These are phyloP conservation scores for Halocynthia aurantium DNA, from an alignment of 23 tunicate species.

Conservation along the genomic window DNA sequence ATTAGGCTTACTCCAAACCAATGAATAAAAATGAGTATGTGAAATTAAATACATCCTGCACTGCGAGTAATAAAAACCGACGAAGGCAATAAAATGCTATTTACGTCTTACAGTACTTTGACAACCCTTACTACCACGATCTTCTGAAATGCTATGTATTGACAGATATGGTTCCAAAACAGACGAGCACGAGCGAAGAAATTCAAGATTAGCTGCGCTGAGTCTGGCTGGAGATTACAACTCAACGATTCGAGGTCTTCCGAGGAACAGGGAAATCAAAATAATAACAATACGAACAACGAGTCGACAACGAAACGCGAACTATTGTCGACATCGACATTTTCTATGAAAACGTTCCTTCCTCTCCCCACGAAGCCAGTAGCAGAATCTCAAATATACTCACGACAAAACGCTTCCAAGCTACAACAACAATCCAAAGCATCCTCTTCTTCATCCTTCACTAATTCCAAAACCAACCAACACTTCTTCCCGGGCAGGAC, in stretches of 20 bases:
- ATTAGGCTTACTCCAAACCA: too few species aligned
- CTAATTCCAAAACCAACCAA: too few species aligned
- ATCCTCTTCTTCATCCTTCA: too few species aligned
- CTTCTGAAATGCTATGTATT: background rate
- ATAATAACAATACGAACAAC: conserved; percentile 18
- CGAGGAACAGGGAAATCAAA: conserved; percentile 16
- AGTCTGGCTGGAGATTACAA: conserved; percentile 6
- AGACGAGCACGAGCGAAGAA: conserved; percentile 84
- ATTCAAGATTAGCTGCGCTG: conserved; percentile 10
- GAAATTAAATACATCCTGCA: too few species aligned
- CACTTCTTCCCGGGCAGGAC: too few species aligned
- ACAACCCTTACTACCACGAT: background rate
- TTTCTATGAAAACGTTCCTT: conserved; percentile 6
- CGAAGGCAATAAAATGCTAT: too few species aligned
- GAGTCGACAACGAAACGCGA: background rate
- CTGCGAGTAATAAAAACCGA: too few species aligned
- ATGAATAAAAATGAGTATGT: too few species aligned
- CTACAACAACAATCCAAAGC: too few species aligned
- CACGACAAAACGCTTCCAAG: too few species aligned
- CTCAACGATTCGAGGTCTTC: background rate
- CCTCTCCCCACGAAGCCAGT: conserved; percentile 19
- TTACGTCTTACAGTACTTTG: background rate
- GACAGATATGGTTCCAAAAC: conserved; percentile 88
- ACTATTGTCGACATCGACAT: background rate
- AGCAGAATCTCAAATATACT: too few species aligned